A percentile compares a stretch with the other conserved stretches of the same genome.
phyloP scores from a whole-genome alignment of 92 coral and sea anemone genomes.

The Epizoanthus stellaris region DNA sequence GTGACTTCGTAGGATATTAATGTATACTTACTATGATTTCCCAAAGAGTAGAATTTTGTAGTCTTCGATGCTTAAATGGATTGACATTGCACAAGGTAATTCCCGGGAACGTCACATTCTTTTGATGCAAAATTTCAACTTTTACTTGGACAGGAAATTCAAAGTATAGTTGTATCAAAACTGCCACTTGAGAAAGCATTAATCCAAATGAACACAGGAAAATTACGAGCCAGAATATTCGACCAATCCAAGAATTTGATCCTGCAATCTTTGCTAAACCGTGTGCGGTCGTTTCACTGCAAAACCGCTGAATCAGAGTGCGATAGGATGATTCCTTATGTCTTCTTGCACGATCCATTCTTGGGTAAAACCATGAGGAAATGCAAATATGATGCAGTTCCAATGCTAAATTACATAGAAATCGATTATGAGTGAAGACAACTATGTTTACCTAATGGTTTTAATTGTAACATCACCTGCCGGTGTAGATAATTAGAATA shows the following conservation, averaged over 20 bases:
- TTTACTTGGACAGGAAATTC: not conserved
- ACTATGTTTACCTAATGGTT: too few species aligned
- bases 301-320: not conserved
- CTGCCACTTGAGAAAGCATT: constrained; percentile 20
- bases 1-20: too few species aligned
- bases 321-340: not conserved
- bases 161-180: not conserved
- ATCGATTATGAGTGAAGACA: too few species aligned
- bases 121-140: not conserved
- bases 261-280: constrained; percentile 11
- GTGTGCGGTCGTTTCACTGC: constrained; percentile 20
- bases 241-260: not conserved
- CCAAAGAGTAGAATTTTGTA: not conserved
- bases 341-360: not conserved
- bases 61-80: not conserved
- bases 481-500: too few species aligned
- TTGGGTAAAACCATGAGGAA: too few species aligned
- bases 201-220: constrained; percentile 1
- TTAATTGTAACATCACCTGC: too few species aligned
- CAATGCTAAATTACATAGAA: too few species aligned
- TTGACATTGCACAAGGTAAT: constrained; percentile 21
- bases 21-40: constrained; percentile 9
- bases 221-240: constrained; percentile 4
- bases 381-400: too few species aligned
- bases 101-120: not conserved